These are phyloP conservation scores for Sialia sialis DNA, from an alignment of 2,113 vertebrate species.

Conservation along the genomic window DNA sequence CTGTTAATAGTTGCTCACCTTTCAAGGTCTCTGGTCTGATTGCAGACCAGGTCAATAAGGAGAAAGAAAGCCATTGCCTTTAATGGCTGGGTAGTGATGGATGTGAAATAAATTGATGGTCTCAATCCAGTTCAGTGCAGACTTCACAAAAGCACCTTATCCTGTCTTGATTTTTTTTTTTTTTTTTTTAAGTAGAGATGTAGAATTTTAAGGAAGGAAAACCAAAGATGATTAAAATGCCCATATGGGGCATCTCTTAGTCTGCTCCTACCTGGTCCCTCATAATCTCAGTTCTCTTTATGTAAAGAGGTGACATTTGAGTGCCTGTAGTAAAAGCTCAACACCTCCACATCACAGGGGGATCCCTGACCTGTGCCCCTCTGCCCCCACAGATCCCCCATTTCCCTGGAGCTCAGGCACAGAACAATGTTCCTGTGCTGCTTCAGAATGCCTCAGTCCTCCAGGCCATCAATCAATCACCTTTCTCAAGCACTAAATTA, in stretches of 20 bases:
- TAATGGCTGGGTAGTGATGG: constrained; percentile 41
- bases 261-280: not conserved
- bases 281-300: not conserved
- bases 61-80: constrained; percentile 2
- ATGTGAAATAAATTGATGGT: constrained; percentile 22
- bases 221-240: not conserved
- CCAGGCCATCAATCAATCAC: constrained; percentile 22
- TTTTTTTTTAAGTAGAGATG: not conserved
- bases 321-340: not conserved
- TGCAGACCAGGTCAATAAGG: constrained; percentile 25
- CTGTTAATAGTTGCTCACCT: not conserved
- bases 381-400: not conserved
- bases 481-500: not conserved
- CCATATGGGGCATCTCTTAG: not conserved
- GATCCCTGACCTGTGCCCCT: fast-evolving
- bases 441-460: not conserved
- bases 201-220: not conserved
- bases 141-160: not conserved
- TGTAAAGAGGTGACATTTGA: not conserved
- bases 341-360: not conserved
- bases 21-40: constrained; percentile 30
- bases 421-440: not conserved
- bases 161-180: not conserved
- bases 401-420: not conserved
- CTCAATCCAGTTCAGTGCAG: not conserved